Conservation (phyloP, 2,113 vertebrate genomes). For the Microcebus murinus region DNA sequence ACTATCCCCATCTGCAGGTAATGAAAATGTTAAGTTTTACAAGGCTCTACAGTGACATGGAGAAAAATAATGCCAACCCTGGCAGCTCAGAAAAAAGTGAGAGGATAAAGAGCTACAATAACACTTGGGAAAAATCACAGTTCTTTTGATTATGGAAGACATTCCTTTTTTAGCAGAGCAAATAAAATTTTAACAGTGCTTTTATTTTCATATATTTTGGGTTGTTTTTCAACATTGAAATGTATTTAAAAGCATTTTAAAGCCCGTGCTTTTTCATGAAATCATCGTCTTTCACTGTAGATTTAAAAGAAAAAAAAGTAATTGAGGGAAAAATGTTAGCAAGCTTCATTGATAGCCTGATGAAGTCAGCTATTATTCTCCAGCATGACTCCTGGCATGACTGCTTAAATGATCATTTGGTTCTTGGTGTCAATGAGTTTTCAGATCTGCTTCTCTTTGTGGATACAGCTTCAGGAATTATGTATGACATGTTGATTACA, state of each 20-base stretch:
- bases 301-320: slow-evolving; percentile 76
- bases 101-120: background rate
- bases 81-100: background rate
- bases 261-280: slow-evolving; percentile 58
- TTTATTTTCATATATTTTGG: slow-evolving; percentile 51
- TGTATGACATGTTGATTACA: slow-evolving; percentile 75
- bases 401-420: slow-evolving; percentile 72
- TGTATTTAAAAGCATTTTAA: slow-evolving; percentile 70
- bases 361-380: slow-evolving; percentile 70
- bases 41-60: background rate
- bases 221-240: slow-evolving; percentile 31
- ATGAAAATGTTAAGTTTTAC: background rate
- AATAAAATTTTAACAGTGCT: slow-evolving; percentile 5
- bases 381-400: slow-evolving; percentile 67
- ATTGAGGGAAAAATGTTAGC: slow-evolving; percentile 63
- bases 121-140: background rate
- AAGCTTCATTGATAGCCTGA: slow-evolving; percentile 70
- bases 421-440: slow-evolving; percentile 76
- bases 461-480: slow-evolving; percentile 65
- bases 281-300: slow-evolving; percentile 72
- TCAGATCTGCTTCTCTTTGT: slow-evolving; percentile 66
- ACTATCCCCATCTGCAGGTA: background rate
- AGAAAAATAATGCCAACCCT: background rate
- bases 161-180: slow-evolving; percentile 17
- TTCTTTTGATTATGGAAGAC: background rate